Conservation (phyloP, 1,140 invertebrate species). For the Trichoplusia ni region DNA sequence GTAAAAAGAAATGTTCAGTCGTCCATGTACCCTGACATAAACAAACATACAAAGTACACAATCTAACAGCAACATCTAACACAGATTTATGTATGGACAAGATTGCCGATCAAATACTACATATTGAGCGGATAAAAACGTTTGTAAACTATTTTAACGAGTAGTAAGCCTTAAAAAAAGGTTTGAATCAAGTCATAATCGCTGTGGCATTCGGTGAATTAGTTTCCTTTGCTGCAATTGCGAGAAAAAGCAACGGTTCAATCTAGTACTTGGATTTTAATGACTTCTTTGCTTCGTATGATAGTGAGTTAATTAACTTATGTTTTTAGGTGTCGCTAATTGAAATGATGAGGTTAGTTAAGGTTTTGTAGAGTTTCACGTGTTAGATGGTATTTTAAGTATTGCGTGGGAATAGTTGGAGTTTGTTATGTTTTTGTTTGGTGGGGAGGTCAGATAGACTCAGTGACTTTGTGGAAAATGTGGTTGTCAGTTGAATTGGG, state of each 20-base stretch:
- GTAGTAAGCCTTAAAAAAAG: conserved; percentile 3
- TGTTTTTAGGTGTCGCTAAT: too few species aligned
- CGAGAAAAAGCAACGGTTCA: conserved; percentile 27
- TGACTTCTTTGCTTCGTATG: too few species aligned
- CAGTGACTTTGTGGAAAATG: too few species aligned
- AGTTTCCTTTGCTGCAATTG: conserved; percentile 7
- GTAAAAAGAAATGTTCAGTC: too few species aligned
- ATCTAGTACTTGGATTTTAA: background rate
- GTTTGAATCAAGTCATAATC: conserved; percentile 18
- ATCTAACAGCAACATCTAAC: background rate
- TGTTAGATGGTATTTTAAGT: too few species aligned
- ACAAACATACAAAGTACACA: background rate
- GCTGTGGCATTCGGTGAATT: conserved; percentile 15
- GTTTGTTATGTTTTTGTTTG: background rate
- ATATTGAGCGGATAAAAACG: conserved; percentile 22
- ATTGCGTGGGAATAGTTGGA: conserved; percentile 2
- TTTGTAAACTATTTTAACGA: conserved; percentile 19
- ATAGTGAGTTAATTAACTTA: too few species aligned
- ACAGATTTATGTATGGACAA: conserved; percentile 7
- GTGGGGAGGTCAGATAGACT: too few species aligned
- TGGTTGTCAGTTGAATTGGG: too few species aligned
- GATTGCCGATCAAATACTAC: conserved; percentile 20
- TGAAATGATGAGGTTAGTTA: too few species aligned
- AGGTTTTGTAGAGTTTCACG: too few species aligned
- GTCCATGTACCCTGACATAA: background rate